Evolutionary conservation across 1,140 invertebrate genomes (phyloP).

Genomic region (Drosophila nasuta): DNA sequence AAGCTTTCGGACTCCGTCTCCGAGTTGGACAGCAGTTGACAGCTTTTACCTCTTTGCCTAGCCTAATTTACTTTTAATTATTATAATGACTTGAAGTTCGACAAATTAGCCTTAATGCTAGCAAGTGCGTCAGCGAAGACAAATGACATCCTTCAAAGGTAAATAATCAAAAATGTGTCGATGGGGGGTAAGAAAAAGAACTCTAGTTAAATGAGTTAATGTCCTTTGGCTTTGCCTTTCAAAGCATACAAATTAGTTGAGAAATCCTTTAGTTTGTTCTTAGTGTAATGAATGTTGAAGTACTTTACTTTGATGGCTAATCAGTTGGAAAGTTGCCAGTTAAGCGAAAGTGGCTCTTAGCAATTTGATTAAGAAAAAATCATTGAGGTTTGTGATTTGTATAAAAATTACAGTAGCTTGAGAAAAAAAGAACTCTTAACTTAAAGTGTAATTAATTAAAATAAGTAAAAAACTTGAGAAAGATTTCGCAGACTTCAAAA

Average conservation of each 20-base stretch:
- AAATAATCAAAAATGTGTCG: conserved; percentile 59
- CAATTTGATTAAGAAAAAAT: background rate
- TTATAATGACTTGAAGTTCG: conserved; percentile 79
- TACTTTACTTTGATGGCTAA: conserved; percentile 12
- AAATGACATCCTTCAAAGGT: conserved; percentile 56
- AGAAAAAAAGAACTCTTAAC: background rate
- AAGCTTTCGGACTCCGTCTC: conserved; percentile 9
- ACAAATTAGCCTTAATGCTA: conserved; percentile 71
- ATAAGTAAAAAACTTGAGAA: background rate
- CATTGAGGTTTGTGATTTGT: too few relatives aligned
- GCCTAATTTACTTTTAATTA: conserved; percentile 82
- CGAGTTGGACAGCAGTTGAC: background rate
- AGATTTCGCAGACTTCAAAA: background rate
- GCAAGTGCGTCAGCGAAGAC: conserved; percentile 45
- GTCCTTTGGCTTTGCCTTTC: background rate
- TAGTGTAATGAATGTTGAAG: conserved; percentile 25
- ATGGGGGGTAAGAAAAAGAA: conserved; percentile 1
- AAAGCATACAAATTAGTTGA: conserved; percentile 10
- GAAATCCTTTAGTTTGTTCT: conserved; percentile 1
- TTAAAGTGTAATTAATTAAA: background rate
- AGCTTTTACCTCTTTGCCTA: conserved; percentile 42
- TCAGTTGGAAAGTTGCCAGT: conserved; percentile 12
- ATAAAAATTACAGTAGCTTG: background rate
- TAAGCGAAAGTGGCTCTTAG: background rate
- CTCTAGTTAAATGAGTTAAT: conserved; percentile 23